Percentiles rank a stretch among this genome's conserved stretches.
phyloP scores from a whole-genome alignment of 2,888 invertebrate genomes.

The Cryptophagus acutangulus region DNA sequence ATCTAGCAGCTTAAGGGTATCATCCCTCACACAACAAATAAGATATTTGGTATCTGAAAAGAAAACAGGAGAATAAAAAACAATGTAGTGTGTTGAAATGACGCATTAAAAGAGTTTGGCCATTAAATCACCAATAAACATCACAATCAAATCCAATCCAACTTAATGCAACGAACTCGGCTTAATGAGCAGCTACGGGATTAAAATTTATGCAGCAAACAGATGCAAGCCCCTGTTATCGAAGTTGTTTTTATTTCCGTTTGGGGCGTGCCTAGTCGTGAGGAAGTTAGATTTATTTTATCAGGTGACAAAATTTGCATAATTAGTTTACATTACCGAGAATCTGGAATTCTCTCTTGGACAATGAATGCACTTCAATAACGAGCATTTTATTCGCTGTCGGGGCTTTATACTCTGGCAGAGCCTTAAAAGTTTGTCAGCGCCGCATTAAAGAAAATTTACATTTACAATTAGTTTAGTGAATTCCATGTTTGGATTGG shows the following conservation, averaged over 20 bases:
- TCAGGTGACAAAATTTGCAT: conserved; percentile 40
- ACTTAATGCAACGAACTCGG: conserved; percentile 26
- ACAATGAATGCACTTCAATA: conserved; percentile 15
- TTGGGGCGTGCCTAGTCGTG: conserved; percentile 28
- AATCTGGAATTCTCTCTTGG: conserved; percentile 19
- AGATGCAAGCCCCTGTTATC: conserved; percentile 18
- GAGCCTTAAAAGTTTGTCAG: conserved; percentile 19
- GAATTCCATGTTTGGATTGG: too few species aligned
- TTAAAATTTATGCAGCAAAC: conserved; percentile 31
- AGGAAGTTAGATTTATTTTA: conserved; percentile 37
- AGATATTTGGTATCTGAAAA: conserved; percentile 81
- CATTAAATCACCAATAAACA: conserved; percentile 28
- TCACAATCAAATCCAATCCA: conserved; percentile 28
- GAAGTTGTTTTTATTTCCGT: conserved; percentile 28
- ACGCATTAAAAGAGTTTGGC: conserved; percentile 11
- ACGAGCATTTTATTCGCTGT: conserved; percentile 16
- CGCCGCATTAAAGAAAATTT: conserved; percentile 26
- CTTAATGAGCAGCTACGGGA: conserved; percentile 29
- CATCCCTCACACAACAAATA: conserved; percentile 90
- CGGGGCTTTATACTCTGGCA: conserved; percentile 8
- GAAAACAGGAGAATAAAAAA: conserved; percentile 38
- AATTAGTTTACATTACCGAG: conserved; percentile 37
- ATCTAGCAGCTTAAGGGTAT: conserved; percentile 91
- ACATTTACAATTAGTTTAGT: conserved; percentile 30
- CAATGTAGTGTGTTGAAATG: conserved; percentile 10